A percentile compares a stretch with the other conserved stretches of the same genome.
phyloP scores from a whole-genome alignment of 1,140 invertebrate genomes.

The Palaemon carinicauda region DNA sequence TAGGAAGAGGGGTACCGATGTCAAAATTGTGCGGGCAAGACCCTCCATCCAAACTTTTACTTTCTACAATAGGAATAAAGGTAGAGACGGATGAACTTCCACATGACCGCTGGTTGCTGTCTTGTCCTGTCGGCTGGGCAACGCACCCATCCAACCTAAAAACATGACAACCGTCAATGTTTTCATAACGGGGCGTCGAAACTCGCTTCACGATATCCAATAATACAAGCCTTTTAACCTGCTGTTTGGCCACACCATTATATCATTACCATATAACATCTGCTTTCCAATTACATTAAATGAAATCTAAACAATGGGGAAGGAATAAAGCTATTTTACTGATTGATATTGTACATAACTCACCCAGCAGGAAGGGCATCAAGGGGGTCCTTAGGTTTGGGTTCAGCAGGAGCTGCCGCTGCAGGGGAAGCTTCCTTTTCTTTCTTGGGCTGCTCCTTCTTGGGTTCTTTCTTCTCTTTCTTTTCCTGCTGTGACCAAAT shows the following conservation, averaged over 20 bases:
- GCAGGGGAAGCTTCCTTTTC: constrained; percentile 69
- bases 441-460: constrained; percentile 65
- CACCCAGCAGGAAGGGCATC: constrained; percentile 74
- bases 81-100: neutral
- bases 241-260: too few species aligned
- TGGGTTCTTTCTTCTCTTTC: constrained; percentile 63
- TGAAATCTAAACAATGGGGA: too few species aligned
- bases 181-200: too few species aligned
- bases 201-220: too few species aligned
- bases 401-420: constrained; percentile 77
- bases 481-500: constrained; percentile 59
- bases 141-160: constrained; percentile 3
- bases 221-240: too few species aligned
- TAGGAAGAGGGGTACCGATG: too few species aligned
- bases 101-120: neutral
- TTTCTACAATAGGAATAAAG: neutral
- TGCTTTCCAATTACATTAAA: too few species aligned
- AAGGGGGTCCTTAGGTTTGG: constrained; percentile 92
- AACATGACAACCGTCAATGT: neutral
- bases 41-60: neutral
- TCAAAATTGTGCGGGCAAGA: neutral
- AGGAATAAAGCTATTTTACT: neutral
- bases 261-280: too few species aligned
- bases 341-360: neutral
- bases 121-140: neutral